Conservation (phyloP, 2,113 vertebrate species). For the Sander lucioperca region DNA sequence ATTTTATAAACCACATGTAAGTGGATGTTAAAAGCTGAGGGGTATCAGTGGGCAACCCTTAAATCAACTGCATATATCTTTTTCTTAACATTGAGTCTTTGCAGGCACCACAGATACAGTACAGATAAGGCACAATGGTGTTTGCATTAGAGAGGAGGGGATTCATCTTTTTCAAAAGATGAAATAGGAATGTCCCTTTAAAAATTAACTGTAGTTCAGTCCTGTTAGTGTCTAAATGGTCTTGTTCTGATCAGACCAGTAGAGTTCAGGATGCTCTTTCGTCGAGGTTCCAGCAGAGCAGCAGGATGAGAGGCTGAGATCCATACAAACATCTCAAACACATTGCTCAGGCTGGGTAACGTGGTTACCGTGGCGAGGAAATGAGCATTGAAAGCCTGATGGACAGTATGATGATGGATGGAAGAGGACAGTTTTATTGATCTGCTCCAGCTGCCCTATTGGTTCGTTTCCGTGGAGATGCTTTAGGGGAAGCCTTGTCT, state of each 20-base stretch:
- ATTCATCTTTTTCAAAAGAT: neutral
- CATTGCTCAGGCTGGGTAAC: conserved; percentile 18
- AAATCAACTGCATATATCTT: neutral
- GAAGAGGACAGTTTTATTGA: conserved; percentile 64
- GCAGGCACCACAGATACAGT: neutral
- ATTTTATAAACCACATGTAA: neutral
- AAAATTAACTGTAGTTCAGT: conserved; percentile 34
- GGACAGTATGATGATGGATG: conserved; percentile 25
- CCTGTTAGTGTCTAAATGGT: conserved; percentile 40
- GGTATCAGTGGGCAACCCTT: neutral
- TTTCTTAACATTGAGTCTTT: neutral
- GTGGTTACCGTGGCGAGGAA: conserved; percentile 31
- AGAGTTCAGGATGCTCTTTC: conserved; percentile 36
- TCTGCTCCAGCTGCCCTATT: conserved; percentile 81
- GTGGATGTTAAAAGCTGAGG: neutral
- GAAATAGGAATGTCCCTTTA: conserved; percentile 14
- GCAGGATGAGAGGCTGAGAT: conserved; percentile 20
- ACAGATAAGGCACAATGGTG: conserved; percentile 36
- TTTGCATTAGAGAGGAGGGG: neutral
- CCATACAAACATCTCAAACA: conserved; percentile 18
- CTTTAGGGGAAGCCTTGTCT: conserved; percentile 84
- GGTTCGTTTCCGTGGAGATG: conserved; percentile 83
- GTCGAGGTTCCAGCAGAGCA: neutral
- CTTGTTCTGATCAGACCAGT: conserved; percentile 7
- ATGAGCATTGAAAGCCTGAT: conserved; percentile 46